These are phyloP conservation scores for Epizoanthus stellaris DNA, from an alignment of 92 coral and sea anemone species.

Conservation along the genomic window DNA sequence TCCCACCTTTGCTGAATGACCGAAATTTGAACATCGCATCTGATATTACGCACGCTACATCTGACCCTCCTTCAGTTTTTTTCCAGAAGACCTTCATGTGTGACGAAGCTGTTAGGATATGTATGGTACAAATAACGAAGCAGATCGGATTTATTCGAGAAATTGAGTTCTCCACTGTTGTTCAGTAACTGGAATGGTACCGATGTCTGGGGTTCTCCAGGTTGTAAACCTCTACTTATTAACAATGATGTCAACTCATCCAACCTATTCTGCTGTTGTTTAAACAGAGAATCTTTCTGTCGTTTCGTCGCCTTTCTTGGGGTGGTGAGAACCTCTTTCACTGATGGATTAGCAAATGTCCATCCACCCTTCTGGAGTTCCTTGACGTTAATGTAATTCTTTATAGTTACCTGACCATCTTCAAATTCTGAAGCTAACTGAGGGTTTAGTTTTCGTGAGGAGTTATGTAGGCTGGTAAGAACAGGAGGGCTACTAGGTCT, in stretches of 20 bases:
- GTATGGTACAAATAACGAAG: no score
- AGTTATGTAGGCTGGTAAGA: slow-evolving; percentile 19
- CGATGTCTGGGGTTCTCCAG: background rate
- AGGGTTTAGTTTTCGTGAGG: slow-evolving; percentile 17
- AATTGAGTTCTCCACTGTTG: slow-evolving; percentile 25
- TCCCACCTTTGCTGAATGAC: slow-evolving; percentile 31
- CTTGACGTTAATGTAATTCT: slow-evolving; percentile 26
- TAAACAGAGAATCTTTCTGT: slow-evolving; percentile 20
- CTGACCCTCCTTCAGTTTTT: background rate
- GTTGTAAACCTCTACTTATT: slow-evolving; percentile 14
- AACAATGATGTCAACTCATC: slow-evolving; percentile 40
- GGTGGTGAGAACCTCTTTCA: slow-evolving; percentile 18
- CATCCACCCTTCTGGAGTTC: slow-evolving; percentile 39
- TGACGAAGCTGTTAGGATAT: no score
- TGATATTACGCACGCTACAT: slow-evolving; percentile 29
- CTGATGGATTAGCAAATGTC: slow-evolving; percentile 40
- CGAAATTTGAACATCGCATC: slow-evolving; percentile 35
- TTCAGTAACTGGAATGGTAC: slow-evolving; percentile 34
- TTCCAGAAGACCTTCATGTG: no score
- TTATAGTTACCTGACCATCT: slow-evolving; percentile 14
- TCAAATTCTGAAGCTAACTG: slow-evolving; percentile 12
- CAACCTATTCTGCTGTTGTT: slow-evolving; percentile 33
- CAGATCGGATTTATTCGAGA: slow-evolving; percentile 39
- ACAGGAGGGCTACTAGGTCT: background rate
- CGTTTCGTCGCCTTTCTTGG: slow-evolving; percentile 15